Evolutionary conservation across 2,888 invertebrate species (phyloP).

Genomic region (Chorisops tibialis): DNA sequence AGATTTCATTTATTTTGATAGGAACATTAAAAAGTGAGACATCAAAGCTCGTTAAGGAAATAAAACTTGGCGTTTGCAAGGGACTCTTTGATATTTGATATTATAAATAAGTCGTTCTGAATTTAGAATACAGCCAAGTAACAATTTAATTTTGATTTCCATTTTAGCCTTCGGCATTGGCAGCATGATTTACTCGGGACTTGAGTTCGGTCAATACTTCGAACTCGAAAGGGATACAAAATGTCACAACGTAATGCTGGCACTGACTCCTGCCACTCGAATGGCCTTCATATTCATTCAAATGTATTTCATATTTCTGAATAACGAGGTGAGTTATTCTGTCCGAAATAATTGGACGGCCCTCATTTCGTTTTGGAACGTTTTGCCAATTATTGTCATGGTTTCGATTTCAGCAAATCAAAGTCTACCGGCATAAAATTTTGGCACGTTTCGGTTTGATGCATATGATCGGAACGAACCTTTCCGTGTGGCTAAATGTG

Average conservation of each 20-base stretch:
- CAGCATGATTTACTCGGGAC: conserved; percentile 93
- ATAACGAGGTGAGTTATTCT: conserved; percentile 74
- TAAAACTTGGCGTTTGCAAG: no score
- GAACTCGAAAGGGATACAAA: conserved; percentile 86
- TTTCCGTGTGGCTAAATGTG: conserved; percentile 95
- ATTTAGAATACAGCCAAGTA: no score
- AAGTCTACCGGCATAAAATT: conserved; percentile 82
- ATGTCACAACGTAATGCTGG: conserved; percentile 86
- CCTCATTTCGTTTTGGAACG: no score
- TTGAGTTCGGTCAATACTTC: conserved; percentile 94
- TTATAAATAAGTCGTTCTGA: no score
- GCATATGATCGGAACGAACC: conserved; percentile 98
- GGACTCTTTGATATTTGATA: no score
- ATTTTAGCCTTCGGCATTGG: conserved; percentile 91
- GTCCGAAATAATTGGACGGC: no score
- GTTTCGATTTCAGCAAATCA: conserved; percentile 68
- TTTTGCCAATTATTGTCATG: background rate
- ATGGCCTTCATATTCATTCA: conserved; percentile 97
- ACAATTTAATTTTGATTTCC: no score
- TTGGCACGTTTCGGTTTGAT: conserved; percentile 93
- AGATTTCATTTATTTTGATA: no score
- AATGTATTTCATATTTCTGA: conserved; percentile 97
- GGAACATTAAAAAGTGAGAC: no score
- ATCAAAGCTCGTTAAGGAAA: no score
- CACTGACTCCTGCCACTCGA: conserved; percentile 84